phyloP scores from a whole-genome alignment of 2,113 vertebrate species.

The Melanerpes formicivorus region DNA sequence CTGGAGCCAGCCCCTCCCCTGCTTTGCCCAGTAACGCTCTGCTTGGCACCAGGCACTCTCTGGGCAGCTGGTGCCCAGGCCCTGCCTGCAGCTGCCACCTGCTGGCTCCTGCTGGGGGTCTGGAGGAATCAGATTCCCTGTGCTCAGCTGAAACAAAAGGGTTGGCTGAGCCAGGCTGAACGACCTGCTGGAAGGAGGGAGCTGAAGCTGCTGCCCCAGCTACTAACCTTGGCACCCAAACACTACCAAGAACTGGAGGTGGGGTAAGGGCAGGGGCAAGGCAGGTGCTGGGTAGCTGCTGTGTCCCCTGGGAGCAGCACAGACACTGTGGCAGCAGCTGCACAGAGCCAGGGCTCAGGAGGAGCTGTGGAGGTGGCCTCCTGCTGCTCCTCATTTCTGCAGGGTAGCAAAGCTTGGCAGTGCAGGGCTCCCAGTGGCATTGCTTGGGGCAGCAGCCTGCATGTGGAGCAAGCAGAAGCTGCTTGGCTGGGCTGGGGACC shows the following conservation, averaged over 20 bases:
- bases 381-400: not conserved
- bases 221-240: not conserved
- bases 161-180: not conserved
- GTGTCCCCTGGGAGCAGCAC: not conserved
- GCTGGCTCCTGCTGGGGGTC: not conserved
- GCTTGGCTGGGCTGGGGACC: not conserved
- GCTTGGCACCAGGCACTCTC: not conserved
- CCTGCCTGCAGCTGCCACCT: not conserved
- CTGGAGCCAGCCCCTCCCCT: not conserved
- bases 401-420: not conserved
- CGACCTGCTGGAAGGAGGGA: not conserved
- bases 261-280: not conserved
- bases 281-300: not conserved
- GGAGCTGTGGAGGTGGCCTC: not conserved
- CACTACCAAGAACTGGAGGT: not conserved
- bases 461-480: not conserved
- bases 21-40: not conserved
- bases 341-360: not conserved
- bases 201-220: not conserved
- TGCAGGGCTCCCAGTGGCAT: not conserved
- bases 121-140: not conserved
- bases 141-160: not conserved
- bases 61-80: not conserved
- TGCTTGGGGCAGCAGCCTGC: not conserved
- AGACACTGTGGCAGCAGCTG: not conserved